Conservation (phyloP, 2,888 invertebrate species). For the Branchipolynoe longqiensis region DNA sequence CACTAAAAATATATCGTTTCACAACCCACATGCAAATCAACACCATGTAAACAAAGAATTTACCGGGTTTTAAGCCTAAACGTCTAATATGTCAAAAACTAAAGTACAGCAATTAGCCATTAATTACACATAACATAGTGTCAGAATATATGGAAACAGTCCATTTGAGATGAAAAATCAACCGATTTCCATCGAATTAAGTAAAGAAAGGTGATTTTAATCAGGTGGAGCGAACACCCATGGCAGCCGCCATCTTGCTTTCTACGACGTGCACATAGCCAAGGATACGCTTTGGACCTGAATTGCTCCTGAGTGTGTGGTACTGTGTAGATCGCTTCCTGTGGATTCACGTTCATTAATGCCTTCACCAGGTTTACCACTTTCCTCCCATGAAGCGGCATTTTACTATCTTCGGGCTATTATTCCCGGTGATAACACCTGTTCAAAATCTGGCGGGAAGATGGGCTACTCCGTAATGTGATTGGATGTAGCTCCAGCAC, state of each 20-base stretch:
- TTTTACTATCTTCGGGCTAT: slow-evolving; percentile 63
- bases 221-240: not conserved
- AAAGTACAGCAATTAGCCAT: not conserved
- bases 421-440: slow-evolving; percentile 63
- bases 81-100: slow-evolving; percentile 23
- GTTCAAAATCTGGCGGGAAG: slow-evolving; percentile 80
- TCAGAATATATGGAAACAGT: too few species aligned
- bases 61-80: slow-evolving; percentile 42
- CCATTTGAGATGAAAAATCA: not conserved
- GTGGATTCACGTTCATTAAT: slow-evolving; percentile 69
- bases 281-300: slow-evolving; percentile 80
- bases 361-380: slow-evolving; percentile 73
- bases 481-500: slow-evolving; percentile 55
- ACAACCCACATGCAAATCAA: slow-evolving; percentile 68
- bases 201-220: not conserved
- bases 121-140: too few species aligned
- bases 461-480: not conserved
- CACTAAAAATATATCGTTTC: slow-evolving; percentile 28
- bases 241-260: slow-evolving; percentile 79
- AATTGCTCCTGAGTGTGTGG: slow-evolving; percentile 80
- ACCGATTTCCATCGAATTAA: not conserved
- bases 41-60: slow-evolving; percentile 70
- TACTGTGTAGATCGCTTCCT: slow-evolving; percentile 76
- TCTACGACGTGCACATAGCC: slow-evolving; percentile 64
- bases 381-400: slow-evolving; percentile 80